Evolutionary conservation across 1,140 invertebrate species (phyloP), one percentile per base, ranked within the genome.

Genomic region (Pteromalus puparum): DNA sequence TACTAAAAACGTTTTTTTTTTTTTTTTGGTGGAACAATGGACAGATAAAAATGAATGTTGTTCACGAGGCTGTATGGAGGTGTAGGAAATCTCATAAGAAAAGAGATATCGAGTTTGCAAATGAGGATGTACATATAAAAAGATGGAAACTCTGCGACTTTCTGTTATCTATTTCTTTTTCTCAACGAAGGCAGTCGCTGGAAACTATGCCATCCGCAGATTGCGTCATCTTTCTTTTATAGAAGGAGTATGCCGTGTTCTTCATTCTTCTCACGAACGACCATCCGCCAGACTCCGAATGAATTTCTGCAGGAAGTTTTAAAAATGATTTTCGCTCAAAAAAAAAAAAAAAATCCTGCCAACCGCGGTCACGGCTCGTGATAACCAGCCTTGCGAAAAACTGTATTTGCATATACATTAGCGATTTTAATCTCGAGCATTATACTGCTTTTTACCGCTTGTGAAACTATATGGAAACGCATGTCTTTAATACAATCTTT

Each of bases 211-310:
- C 77, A 42, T 21, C 61, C n/a, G 34, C 10, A 1, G 65, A 79
- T 79, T 68, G 26, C 77, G 30, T 79, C 77, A 79, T 67, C 10
- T 79, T 42, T 38, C 13, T 26, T 79, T 79, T 79, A 78, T 78
- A 78, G 9, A 68, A n/a, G 30, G 24, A 18, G 48, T 24, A 21
- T 10, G n/a, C 26, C 30, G 34, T n/a, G 53, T 61, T 61, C 30
- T 42, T 79, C 21, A 68, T 79, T 68, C 61, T 67, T 42, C 34
- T 79, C 34, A 68, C 65, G 61, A 68, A 79, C 61, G 12, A 7
- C 21, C 5, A 79, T 38, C 68, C 34, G 34, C 65, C 65, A 21
- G 48, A 65, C 65, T 3, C n/a, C 30, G 42, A 79, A 79, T 70
- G 6, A 78, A 78, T 78, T 53, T 78, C 48, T 65, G 28, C 68